Evolutionary conservation across 2,797 vertebrate species (phyloP), one percentile per base, ranked within the genome.

Genomic region (Semaprochilodus insignis): DNA sequence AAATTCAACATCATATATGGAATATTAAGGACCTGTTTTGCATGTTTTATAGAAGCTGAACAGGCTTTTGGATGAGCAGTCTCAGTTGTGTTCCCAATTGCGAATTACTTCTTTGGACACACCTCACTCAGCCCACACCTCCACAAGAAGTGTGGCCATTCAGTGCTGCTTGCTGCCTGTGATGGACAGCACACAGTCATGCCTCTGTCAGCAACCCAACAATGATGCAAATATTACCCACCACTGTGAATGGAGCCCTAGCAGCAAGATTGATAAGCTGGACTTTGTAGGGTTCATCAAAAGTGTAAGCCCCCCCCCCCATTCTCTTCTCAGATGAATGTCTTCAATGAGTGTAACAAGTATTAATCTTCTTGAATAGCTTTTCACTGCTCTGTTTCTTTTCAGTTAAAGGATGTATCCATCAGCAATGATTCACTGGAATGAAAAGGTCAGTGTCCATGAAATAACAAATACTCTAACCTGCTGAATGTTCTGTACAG

Each of bases 31-130:
- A n/a, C 66, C 2, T 17, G 16, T 57, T 17, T 57, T 3, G 1
- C 7, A 71, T 80, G 21, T 74, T 77, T 78, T 81, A 14, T 48
- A 95, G 94, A 93, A 93, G 83, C 92, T 95, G 89, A 91, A 88
- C 86, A 86, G 87, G 60, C 88, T 95, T 51, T 76, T 95, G 89
- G 91, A 93, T 44, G 94, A 94, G 81, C 94, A 94, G 88, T 91
- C 92, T 54, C 88, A 91, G 70, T 90, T 94, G 76, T 93, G 90
- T 86, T 90, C 89, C 80, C 90, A 94, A 55, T 90, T 95, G 78
- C 85, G 78, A 78, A 85, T 94, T 70, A 81, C 67, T 31, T 78
- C 87, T 21, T 66, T 81, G 11, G 83, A 81, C 51, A 55, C n/a
- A 10, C 62, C 73, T 31, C 34, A 54, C 17, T 48, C 75, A 21